phyloP scores from a whole-genome alignment of 2,888 invertebrate species.

The Mythimna lalbum region DNA sequence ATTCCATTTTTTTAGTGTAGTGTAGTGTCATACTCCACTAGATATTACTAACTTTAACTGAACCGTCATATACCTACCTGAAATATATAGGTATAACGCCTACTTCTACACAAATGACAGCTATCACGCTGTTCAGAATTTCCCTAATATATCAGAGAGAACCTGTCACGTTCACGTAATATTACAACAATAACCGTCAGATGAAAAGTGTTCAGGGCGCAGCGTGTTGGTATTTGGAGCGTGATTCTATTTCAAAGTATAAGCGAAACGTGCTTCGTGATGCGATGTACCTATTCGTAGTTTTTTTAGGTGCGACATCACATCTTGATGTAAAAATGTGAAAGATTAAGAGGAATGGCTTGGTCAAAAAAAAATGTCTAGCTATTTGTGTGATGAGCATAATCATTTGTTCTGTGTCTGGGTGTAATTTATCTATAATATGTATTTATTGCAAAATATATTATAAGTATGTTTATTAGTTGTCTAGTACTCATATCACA shows the following conservation, averaged over 20 bases:
- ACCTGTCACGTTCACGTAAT: conserved; percentile 27
- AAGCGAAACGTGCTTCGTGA: neutral
- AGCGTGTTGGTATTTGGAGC: conserved; percentile 43
- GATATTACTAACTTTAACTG: neutral
- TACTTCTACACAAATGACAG: conserved; percentile 13
- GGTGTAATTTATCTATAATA: no score
- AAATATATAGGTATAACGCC: neutral
- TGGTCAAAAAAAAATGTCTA: no score
- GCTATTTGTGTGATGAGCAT: no score
- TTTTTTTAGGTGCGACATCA: neutral
- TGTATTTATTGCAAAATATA: no score
- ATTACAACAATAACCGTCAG: conserved; percentile 25
- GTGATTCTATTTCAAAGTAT: conserved; percentile 50
- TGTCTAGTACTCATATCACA: no score
- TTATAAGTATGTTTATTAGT: no score
- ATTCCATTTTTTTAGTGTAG: no score
- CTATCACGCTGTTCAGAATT: conserved; percentile 39
- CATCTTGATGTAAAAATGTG: neutral
- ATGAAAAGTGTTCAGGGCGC: conserved; percentile 27
- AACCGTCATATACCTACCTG: neutral
- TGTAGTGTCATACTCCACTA: no score
- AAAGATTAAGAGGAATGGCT: neutral
- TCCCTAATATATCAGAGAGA: conserved; percentile 17
- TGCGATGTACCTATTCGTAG: neutral
- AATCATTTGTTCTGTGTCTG: no score